Evolutionary conservation across 2,888 invertebrate genomes (phyloP).

Genomic region (Platynereis dumerilii): DNA sequence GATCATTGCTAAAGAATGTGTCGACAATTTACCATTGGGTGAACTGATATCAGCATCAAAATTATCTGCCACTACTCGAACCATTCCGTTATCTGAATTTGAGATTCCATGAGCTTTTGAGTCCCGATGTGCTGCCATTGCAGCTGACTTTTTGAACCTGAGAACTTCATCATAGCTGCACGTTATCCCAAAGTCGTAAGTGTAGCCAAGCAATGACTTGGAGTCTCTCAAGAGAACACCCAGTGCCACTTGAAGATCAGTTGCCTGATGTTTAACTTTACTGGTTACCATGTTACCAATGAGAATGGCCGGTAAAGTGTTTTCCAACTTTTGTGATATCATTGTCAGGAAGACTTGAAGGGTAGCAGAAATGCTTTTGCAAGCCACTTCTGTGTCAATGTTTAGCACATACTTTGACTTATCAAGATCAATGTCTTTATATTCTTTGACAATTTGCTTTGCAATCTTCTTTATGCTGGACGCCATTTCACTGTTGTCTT

Average conservation of each 20-base stretch:
- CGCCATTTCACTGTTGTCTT: background rate
- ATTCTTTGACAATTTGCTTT: constrained; percentile 1
- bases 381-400: background rate
- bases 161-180: too few species aligned
- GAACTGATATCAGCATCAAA: constrained; percentile 14
- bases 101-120: background rate
- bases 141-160: too few species aligned
- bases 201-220: background rate
- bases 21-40: background rate
- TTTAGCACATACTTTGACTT: background rate
- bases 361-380: background rate
- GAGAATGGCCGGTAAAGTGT: constrained; percentile 5
- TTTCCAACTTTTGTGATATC: background rate
- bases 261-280: background rate
- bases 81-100: background rate
- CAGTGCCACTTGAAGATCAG: constrained; percentile 5
- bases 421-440: background rate
- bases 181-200: constrained; percentile 6
- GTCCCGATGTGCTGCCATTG: background rate
- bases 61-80: constrained; percentile 10
- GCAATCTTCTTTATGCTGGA: background rate
- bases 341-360: background rate
- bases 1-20: background rate
- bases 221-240: background rate
- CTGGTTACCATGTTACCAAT: constrained; percentile 14